A percentile compares a stretch with the other conserved stretches of the same genome.
These are phyloP conservation scores for Canis aureus DNA, from an alignment of 2,113 vertebrate genomes.

Conservation along the genomic window DNA sequence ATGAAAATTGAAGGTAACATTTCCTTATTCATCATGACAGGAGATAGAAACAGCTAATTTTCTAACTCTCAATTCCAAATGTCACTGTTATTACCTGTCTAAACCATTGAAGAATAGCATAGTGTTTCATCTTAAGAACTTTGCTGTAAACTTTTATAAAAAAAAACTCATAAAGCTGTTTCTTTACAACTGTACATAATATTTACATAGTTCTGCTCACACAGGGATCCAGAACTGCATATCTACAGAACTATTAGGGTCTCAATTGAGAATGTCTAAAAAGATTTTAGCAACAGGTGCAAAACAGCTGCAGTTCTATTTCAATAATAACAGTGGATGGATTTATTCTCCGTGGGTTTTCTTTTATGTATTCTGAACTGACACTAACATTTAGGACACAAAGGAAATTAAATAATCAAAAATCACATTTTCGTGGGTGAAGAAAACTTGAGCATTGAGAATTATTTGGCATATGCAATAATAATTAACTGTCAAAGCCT, in stretches of 20 bases:
- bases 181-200: neutral
- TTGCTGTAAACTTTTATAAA: neutral
- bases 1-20: neutral
- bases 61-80: neutral
- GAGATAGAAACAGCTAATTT: neutral
- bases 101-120: neutral
- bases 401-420: conserved; percentile 65
- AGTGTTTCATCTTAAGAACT: conserved; percentile 7
- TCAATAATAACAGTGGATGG: neutral
- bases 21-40: neutral
- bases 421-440: neutral
- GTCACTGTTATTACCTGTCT: neutral
- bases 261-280: conserved; percentile 46
- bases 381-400: conserved; percentile 63
- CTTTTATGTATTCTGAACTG: conserved; percentile 60
- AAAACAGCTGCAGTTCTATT: conserved; percentile 64
- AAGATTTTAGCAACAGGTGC: conserved; percentile 67
- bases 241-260: neutral
- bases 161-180: neutral
- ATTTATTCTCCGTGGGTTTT: conserved; percentile 39
- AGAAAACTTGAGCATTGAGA: conserved; percentile 27
- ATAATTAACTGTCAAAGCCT: conserved; percentile 33
- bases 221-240: neutral
- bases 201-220: conserved; percentile 14
- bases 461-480: neutral